phyloP scores from a whole-genome alignment of 2,888 invertebrate species.

The Mystacides longicornis region DNA sequence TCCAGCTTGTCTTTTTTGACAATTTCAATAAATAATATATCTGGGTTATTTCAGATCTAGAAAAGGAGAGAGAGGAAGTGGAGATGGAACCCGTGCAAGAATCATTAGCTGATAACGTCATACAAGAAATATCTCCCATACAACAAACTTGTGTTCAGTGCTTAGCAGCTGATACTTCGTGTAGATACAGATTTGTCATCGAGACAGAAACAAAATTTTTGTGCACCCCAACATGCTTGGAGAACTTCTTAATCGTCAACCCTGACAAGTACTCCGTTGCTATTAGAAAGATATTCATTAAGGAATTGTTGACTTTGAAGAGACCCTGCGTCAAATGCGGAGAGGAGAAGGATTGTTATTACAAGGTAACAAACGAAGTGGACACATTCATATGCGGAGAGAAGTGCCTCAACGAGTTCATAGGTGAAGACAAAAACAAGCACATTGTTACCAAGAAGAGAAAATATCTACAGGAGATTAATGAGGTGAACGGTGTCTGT shows the following conservation, averaged over 20 bases:
- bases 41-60: constrained; percentile 32
- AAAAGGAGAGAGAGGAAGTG: constrained; percentile 36
- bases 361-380: constrained; percentile 42
- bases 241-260: constrained; percentile 38
- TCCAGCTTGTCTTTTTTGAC: no score
- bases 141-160: constrained; percentile 46
- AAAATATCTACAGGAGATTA: constrained; percentile 42
- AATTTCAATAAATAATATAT: no score
- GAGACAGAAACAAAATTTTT: constrained; percentile 35
- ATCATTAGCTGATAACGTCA: constrained; percentile 34
- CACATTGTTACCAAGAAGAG: constrained; percentile 48
- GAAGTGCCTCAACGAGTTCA: constrained; percentile 46
- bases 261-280: constrained; percentile 31
- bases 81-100: constrained; percentile 33
- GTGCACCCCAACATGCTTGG: constrained; percentile 47
- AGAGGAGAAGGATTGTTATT: constrained; percentile 40
- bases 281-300: constrained; percentile 34
- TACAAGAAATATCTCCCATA: constrained; percentile 38
- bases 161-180: constrained; percentile 31
- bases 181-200: constrained; percentile 36
- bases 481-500: constrained; percentile 35
- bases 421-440: constrained; percentile 48
- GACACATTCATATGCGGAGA: constrained; percentile 48
- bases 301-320: constrained; percentile 33
- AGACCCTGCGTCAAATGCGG: constrained; percentile 41